Evolutionary conservation across 2,888 invertebrate species (phyloP), one percentile per base, ranked within the genome.

Genomic region (Frankliniella intonsa): DNA sequence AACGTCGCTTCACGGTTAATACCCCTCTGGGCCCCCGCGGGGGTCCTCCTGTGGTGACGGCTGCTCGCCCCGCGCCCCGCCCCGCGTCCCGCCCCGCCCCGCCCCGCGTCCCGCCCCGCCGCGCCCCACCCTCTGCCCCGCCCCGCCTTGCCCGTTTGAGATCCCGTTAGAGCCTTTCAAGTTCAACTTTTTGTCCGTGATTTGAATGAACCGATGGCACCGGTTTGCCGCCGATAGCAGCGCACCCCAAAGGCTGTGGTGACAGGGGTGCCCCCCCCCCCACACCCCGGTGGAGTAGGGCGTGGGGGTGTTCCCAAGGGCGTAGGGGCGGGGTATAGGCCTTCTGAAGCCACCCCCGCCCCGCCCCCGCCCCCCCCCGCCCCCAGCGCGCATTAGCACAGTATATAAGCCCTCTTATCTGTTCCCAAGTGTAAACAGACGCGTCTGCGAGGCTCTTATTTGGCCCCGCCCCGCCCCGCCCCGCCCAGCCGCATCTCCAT

Each of bases 371-470:
- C 10, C 22, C 80, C 80, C 80, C 80, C 22, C 38, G 3, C 38
- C 80, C 80, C 22, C 9, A 8, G 69, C 25, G 12, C 69, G 69
- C 22, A 22, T 11, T 76, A 76, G 69, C 69, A 76, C 69, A 25
- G 22, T 76, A 25, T 76, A 69, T 69, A 76, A 76, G 69, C 69
- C 25, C 69, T 25, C 69, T 76, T 76, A 76, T 76, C 69, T 76
- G 69, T 12, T 25, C 69, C 69, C 69, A 12, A 76, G 69, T 76
- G 69, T 76, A 76, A 76, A 76, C 69, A 76, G 69, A 76, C 69
- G 69, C 69, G n/a, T 22, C 69, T 22, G 22, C 62, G 62, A 7
- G 19, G 62, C 62, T 17, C 62, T 55, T 38, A 38, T 38, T 38
- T 38, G 55, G 55, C 55, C 55, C 55, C 55, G 14, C 55, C 55